Conservation (phyloP, 2,797 vertebrate genomes). For the Poecilia wingei region DNA sequence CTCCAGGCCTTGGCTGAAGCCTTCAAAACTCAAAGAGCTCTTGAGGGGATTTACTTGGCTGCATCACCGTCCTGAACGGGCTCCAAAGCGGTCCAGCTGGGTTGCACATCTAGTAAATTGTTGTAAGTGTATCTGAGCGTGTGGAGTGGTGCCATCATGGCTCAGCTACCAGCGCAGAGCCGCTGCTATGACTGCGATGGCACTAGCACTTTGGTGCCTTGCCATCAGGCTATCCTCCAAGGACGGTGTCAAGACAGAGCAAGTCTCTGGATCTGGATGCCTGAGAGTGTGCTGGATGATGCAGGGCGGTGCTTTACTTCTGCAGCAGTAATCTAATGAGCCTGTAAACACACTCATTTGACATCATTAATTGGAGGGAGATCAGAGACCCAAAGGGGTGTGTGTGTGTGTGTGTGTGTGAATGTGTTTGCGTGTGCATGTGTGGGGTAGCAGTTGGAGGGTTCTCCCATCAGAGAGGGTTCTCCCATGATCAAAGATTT, state of each 20-base stretch:
- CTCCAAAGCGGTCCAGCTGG: constrained; percentile 81
- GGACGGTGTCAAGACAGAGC: constrained; percentile 71
- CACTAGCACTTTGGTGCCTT: constrained; percentile 71
- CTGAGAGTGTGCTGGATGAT: constrained; percentile 49
- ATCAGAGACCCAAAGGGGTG: constrained; percentile 80
- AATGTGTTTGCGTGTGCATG: constrained; percentile 24
- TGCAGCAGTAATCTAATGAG: constrained; percentile 86
- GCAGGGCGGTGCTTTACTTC: constrained; percentile 78
- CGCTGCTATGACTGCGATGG: constrained; percentile 61
- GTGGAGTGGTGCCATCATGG: constrained; percentile 59
- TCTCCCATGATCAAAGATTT: constrained; percentile 86
- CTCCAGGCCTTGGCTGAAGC: constrained; percentile 60
- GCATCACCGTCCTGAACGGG: constrained; percentile 70
- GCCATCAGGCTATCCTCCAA: constrained; percentile 78
- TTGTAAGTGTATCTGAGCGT: constrained; percentile 40
- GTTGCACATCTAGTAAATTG: constrained; percentile 43
- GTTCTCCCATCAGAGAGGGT: constrained; percentile 83
- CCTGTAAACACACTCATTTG: constrained; percentile 88
- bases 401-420: constrained; percentile 21
- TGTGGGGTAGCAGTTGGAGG: constrained; percentile 69
- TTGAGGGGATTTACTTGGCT: constrained; percentile 77
- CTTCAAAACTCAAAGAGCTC: constrained; percentile 64
- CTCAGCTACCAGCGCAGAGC: constrained; percentile 54
- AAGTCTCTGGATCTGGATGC: constrained; percentile 54
- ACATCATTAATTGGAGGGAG: constrained; percentile 87